These are phyloP conservation scores for Therioaphis trifolii DNA, from an alignment of 2,888 invertebrate species.

Conservation along the genomic window DNA sequence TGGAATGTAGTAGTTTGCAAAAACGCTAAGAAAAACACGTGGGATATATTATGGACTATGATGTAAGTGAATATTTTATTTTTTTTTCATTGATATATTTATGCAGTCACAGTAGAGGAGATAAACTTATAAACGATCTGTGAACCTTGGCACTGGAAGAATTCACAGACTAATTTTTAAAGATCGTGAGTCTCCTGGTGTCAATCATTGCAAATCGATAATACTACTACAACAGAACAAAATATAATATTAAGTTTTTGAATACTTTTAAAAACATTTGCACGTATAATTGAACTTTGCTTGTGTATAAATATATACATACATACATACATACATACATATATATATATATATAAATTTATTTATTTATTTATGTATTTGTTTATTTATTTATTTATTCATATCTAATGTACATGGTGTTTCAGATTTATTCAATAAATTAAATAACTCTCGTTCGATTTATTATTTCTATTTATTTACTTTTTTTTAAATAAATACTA, in stretches of 20 bases:
- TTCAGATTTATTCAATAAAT: too few species aligned
- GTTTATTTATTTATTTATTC: too few species aligned
- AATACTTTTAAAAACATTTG: background rate
- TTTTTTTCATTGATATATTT: background rate
- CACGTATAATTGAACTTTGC: background rate
- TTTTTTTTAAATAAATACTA: too few species aligned
- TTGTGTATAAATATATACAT: background rate
- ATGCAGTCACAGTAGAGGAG: background rate
- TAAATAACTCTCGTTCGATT: too few species aligned
- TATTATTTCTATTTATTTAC: background rate
- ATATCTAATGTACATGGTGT: background rate
- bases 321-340: background rate
- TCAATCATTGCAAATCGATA: slow-evolving; percentile 70
- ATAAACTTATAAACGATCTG: slow-evolving; percentile 50
- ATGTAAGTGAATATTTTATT: background rate
- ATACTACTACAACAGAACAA: slow-evolving; percentile 67
- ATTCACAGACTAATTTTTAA: slow-evolving; percentile 74
- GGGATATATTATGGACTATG: background rate
- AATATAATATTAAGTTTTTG: background rate
- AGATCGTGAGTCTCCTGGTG: slow-evolving; percentile 77
- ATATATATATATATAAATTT: background rate
- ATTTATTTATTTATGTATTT: background rate
- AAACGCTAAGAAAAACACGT: background rate
- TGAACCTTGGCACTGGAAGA: slow-evolving; percentile 77
- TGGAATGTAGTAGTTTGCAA: background rate